A percentile compares a stretch with the other conserved stretches of the same genome.
These are phyloP conservation scores for Aphidius colemani DNA, from an alignment of 2,888 invertebrate species.

Conservation along the genomic window DNA sequence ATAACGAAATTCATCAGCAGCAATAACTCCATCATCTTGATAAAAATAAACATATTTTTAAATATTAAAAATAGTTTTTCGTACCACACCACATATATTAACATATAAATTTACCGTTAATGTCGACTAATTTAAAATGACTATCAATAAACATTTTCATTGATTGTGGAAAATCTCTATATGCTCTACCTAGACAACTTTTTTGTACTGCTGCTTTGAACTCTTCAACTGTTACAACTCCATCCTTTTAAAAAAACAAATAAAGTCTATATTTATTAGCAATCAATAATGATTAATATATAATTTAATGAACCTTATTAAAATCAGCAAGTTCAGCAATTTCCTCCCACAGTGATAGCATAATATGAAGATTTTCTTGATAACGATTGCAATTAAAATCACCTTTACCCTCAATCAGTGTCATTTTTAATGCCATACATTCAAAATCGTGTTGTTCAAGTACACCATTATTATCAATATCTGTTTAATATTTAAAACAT, in stretches of 20 bases:
- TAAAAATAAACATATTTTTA: background rate
- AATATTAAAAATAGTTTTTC: too few relatives aligned
- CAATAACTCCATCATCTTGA: constrained; percentile 74
- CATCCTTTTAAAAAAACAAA: constrained; percentile 67
- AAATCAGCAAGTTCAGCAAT: constrained; percentile 84
- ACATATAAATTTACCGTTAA: constrained; percentile 63
- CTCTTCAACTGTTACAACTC: constrained; percentile 79
- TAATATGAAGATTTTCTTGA: constrained; percentile 80
- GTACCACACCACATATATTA: background rate
- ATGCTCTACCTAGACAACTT: constrained; percentile 77
- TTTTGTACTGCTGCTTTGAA: constrained; percentile 82
- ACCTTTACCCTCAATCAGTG: constrained; percentile 82
- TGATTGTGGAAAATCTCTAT: constrained; percentile 81
- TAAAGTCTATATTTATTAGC: background rate
- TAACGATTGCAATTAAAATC: constrained; percentile 74
- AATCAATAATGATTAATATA: background rate
- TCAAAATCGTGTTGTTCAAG: constrained; percentile 82
- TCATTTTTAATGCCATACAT: constrained; percentile 80
- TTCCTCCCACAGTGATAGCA: constrained; percentile 85
- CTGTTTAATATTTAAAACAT: constrained; percentile 60
- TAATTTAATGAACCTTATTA: constrained; percentile 69
- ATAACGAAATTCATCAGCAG: constrained; percentile 79
- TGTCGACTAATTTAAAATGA: constrained; percentile 80
- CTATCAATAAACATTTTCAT: constrained; percentile 86
- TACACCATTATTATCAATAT: constrained; percentile 84